A percentile compares a stretch with the other conserved stretches of the same genome.
These are phyloP conservation scores for Drosophila bocqueti DNA, from an alignment of 1,140 invertebrate species.

Conservation along the genomic window DNA sequence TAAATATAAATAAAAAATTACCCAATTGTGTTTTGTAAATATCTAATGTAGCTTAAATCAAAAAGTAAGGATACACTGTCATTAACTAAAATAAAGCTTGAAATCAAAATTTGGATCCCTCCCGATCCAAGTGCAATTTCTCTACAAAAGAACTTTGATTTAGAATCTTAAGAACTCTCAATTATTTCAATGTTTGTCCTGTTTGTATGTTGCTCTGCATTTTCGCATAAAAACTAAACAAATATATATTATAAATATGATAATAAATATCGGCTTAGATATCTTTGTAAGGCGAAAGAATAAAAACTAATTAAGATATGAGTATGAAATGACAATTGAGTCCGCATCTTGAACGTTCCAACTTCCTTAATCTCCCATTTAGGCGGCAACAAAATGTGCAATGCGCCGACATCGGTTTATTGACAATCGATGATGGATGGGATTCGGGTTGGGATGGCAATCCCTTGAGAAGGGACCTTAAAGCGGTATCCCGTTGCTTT, in stretches of 20 bases:
- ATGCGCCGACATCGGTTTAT: slow-evolving; percentile 12
- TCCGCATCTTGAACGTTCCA: slow-evolving; percentile 7
- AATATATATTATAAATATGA: slow-evolving; percentile 58
- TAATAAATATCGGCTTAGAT: slow-evolving; percentile 44
- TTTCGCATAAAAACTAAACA: slow-evolving; percentile 56
- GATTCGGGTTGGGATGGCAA: slow-evolving; percentile 11
- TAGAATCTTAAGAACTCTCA: slow-evolving; percentile 39
- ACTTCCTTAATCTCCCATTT: slow-evolving; percentile 30
- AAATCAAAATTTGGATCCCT: slow-evolving; percentile 56
- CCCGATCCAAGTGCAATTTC: slow-evolving; percentile 59
- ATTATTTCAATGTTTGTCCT: slow-evolving; percentile 76
- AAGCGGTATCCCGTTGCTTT: slow-evolving; percentile 33
- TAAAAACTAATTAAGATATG: slow-evolving; percentile 59
- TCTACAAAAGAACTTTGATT: slow-evolving; percentile 37
- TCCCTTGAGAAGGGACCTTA: slow-evolving; percentile 22
- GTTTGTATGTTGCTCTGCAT: slow-evolving; percentile 77
- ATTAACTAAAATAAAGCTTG: slow-evolving; percentile 36
- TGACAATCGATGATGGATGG: slow-evolving; percentile 68
- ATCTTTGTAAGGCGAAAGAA: slow-evolving; percentile 56
- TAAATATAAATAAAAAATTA: slow-evolving; percentile 32
- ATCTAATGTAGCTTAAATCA: slow-evolving; percentile 66
- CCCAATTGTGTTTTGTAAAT: slow-evolving; percentile 67
- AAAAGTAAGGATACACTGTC: slow-evolving; percentile 37
- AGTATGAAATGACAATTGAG: slow-evolving; percentile 46
- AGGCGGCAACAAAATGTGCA: slow-evolving; percentile 21